Percentiles rank a stretch among this genome's conserved stretches.
Conservation (phyloP, 2,888 invertebrate genomes). For the Xanthostigma xanthostigma region DNA sequence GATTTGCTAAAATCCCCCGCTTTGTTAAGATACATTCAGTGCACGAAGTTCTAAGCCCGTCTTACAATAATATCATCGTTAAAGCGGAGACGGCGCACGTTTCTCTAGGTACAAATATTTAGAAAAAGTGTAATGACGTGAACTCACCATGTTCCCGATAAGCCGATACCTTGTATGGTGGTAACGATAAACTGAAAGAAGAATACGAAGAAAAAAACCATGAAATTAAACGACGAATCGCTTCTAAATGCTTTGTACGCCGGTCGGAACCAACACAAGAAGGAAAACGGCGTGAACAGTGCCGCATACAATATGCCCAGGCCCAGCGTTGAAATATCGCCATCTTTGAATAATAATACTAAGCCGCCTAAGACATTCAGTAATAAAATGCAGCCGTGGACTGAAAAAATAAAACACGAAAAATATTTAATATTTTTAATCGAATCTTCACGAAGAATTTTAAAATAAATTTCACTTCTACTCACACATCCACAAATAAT, state of each 20-base stretch:
- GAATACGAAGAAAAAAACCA: conserved; percentile 99
- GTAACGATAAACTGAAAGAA: conserved; percentile 88
- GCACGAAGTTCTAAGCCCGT: too few relatives aligned
- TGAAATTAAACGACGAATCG: conserved; percentile 98
- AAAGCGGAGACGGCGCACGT: background rate
- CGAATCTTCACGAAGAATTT: background rate
- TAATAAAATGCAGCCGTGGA: conserved; percentile 74
- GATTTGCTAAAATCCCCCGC: too few relatives aligned
- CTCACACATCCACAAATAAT: conserved; percentile 96
- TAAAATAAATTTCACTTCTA: conserved; percentile 20
- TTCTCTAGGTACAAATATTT: conserved; percentile 8
- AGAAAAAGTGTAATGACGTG: conserved; percentile 1
- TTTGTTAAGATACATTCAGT: too few relatives aligned
- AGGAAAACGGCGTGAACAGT: conserved; percentile 91
- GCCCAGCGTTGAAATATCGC: conserved; percentile 61
- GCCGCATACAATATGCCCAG: conserved; percentile 77
- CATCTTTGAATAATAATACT: conserved; percentile 48
- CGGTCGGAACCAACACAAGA: conserved; percentile 97
- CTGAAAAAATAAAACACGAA: conserved; percentile 38
- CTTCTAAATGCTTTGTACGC: conserved; percentile 98
- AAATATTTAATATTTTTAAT: background rate
- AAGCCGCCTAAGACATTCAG: conserved; percentile 78
- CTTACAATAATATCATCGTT: background rate
- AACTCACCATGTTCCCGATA: conserved; percentile 68
- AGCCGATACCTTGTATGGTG: conserved; percentile 76